Evolutionary conservation across 2,113 vertebrate genomes (phyloP).

Genomic region (Planiliza haematocheilus): DNA sequence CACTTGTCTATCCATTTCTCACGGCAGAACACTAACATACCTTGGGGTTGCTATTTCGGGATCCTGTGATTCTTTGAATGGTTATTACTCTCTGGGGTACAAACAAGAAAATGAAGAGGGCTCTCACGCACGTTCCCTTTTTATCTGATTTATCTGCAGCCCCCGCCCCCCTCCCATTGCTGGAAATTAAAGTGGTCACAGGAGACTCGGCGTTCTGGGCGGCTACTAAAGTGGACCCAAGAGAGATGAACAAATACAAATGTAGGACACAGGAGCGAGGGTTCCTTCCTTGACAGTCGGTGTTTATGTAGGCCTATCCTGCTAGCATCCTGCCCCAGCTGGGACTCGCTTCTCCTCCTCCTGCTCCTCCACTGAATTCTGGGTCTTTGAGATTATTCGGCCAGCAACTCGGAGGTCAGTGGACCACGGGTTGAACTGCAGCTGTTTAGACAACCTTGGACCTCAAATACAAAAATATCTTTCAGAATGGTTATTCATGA

Average conservation of each 20-base stretch:
- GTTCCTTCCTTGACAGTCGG: conserved; percentile 48
- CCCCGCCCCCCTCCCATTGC: neutral
- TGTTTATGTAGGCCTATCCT: conserved; percentile 58
- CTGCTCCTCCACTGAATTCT: conserved; percentile 33
- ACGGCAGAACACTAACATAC: conserved; percentile 21
- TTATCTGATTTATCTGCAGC: conserved; percentile 51
- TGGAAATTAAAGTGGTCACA: conserved; percentile 43
- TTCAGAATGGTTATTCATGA: neutral
- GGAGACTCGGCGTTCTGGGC: conserved; percentile 54
- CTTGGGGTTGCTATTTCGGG: conserved; percentile 57
- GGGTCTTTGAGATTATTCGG: conserved; percentile 54
- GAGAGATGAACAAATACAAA: conserved; percentile 56
- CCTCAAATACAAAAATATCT: conserved; percentile 13
- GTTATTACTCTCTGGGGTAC: conserved; percentile 59
- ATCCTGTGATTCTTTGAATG: conserved; percentile 37
- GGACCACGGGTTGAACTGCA: conserved; percentile 22
- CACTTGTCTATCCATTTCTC: conserved; percentile 36
- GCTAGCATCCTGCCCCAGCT: conserved; percentile 48
- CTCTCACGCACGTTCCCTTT: conserved; percentile 26
- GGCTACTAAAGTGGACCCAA: conserved; percentile 47
- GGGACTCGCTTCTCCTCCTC: conserved; percentile 21
- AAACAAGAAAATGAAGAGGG: conserved; percentile 34
- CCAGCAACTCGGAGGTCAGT: conserved; percentile 30
- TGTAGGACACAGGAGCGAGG: conserved; percentile 64
- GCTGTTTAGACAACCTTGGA: conserved; percentile 30